phyloP scores from a whole-genome alignment of 2,888 invertebrate genomes.

The Torymus aiolomorphi region DNA sequence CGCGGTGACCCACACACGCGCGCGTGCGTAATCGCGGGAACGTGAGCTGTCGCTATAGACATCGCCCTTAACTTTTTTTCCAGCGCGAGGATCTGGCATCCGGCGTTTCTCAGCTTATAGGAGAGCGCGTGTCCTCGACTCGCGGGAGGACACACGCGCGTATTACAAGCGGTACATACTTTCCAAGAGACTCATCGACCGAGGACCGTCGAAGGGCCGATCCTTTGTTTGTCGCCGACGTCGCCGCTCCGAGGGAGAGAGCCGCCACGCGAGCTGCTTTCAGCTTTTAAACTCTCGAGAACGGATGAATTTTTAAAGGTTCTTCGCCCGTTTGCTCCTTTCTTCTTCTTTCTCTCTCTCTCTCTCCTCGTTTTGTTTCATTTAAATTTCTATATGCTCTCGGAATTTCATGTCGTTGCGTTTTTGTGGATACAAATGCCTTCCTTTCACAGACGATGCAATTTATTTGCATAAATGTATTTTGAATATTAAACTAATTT shows the following conservation, averaged over 20 bases:
- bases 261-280: constrained; percentile 32
- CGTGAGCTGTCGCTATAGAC: background rate
- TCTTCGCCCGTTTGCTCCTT: background rate
- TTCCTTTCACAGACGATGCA: background rate
- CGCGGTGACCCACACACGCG: no score
- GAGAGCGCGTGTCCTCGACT: background rate
- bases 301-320: constrained; percentile 14
- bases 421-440: constrained; percentile 3
- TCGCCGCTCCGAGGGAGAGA: constrained; percentile 17
- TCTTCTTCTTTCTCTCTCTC: background rate
- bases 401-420: constrained; percentile 28
- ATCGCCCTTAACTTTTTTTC: constrained; percentile 35
- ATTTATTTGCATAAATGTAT: constrained; percentile 4
- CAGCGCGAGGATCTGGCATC: background rate
- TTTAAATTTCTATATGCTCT: constrained; percentile 44
- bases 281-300: constrained; percentile 49
- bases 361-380: constrained; percentile 14
- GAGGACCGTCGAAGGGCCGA: constrained; percentile 50
- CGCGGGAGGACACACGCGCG: background rate
- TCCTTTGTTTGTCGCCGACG: constrained; percentile 56
- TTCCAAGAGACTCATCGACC: constrained; percentile 13
- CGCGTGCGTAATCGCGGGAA: constrained; percentile 20
- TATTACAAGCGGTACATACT: no score
- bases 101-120: background rate
- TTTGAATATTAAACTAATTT: background rate